Conservation (phyloP, 2,888 invertebrate genomes). For the Zelleria hepariella region DNA sequence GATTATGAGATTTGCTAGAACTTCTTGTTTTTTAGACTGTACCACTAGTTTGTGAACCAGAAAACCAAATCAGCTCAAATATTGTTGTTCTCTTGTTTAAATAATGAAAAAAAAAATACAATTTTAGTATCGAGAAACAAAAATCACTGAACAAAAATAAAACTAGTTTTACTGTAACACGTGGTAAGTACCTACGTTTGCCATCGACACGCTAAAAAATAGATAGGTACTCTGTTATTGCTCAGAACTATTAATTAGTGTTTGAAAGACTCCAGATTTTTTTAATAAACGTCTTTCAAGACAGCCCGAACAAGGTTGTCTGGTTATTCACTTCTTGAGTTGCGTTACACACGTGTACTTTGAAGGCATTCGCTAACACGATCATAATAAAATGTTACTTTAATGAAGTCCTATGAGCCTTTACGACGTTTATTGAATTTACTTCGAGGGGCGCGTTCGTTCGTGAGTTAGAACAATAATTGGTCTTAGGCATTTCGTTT, state of each 20-base stretch:
- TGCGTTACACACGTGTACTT: background rate
- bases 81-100: too few relatives aligned
- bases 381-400: background rate
- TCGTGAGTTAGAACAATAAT: background rate
- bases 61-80: too few relatives aligned
- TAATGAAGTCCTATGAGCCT: background rate
- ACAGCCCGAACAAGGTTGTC: background rate
- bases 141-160: too few relatives aligned
- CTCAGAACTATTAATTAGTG: background rate
- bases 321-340: background rate
- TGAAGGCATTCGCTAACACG: background rate
- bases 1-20: too few relatives aligned
- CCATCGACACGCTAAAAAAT: too few relatives aligned
- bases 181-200: too few relatives aligned
- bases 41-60: too few relatives aligned
- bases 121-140: too few relatives aligned
- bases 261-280: background rate
- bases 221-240: too few relatives aligned
- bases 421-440: background rate
- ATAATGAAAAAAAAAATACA: too few relatives aligned
- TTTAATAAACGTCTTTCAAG: background rate
- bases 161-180: too few relatives aligned
- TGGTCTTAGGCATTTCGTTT: background rate
- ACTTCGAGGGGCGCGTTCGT: background rate
- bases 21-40: too few relatives aligned